A percentile compares a stretch with the other conserved stretches of the same genome.
Evolutionary conservation across 1,140 invertebrate species (phyloP).

Genomic region (Drosophila eugracilis): DNA sequence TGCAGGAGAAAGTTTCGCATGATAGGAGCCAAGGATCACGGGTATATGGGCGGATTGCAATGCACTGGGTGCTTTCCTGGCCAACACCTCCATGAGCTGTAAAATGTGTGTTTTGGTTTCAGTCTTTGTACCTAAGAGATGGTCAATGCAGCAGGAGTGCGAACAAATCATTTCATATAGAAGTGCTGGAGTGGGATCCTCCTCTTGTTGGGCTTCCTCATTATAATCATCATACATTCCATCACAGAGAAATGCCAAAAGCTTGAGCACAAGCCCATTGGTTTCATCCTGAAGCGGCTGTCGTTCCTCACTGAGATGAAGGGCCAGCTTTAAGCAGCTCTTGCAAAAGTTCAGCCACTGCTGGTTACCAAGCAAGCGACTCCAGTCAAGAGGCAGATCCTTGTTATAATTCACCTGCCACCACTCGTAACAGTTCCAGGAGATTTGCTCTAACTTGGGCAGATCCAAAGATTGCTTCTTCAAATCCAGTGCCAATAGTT

Average conservation of each 20-base stretch:
- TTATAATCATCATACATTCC: constrained; percentile 85
- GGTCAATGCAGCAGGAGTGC: constrained; percentile 90
- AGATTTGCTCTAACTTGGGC: constrained; percentile 59
- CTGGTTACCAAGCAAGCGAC: constrained; percentile 85
- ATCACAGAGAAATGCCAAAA: constrained; percentile 86
- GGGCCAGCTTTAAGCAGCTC: constrained; percentile 87
- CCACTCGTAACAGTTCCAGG: constrained; percentile 70
- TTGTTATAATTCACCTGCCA: constrained; percentile 63
- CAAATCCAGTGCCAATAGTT: constrained; percentile 86
- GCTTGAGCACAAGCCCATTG: constrained; percentile 85
- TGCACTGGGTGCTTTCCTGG: constrained; percentile 86
- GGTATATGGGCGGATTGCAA: constrained; percentile 89
- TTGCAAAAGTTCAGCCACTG: constrained; percentile 89
- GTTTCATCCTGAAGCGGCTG: constrained; percentile 63
- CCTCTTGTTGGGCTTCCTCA: constrained; percentile 5
- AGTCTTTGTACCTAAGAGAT: constrained; percentile 74
- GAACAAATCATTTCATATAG: constrained; percentile 91
- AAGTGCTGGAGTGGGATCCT: constrained; percentile 65
- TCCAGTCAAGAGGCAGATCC: constrained; percentile 74
- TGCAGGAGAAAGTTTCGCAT: constrained; percentile 87
- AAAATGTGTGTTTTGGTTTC: constrained; percentile 87
- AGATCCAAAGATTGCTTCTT: constrained; percentile 85
- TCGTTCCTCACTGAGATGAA: constrained; percentile 86
- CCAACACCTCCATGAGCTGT: constrained; percentile 87
- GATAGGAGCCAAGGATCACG: constrained; percentile 90